These are phyloP conservation scores for Dilophus febrilis DNA, from an alignment of 2,888 invertebrate species.

Conservation along the genomic window DNA sequence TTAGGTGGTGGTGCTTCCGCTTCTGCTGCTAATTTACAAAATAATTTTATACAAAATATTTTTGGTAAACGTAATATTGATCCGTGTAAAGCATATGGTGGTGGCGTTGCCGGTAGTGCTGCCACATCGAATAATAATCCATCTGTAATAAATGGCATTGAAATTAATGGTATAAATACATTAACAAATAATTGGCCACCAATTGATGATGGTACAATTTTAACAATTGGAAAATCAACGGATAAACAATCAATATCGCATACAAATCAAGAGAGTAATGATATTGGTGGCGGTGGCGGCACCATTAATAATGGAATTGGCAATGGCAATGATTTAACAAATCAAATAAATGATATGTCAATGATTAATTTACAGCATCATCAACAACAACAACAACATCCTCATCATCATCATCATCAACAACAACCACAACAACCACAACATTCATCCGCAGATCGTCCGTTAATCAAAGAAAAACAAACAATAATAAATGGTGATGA, in stretches of 20 bases:
- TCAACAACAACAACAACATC: too few relatives aligned
- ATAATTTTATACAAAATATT: constrained; percentile 15
- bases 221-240: not conserved
- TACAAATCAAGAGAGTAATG: constrained; percentile 12
- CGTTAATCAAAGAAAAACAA: too few relatives aligned
- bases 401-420: too few relatives aligned
- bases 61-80: constrained; percentile 19
- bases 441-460: too few relatives aligned
- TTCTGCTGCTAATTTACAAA: constrained; percentile 9
- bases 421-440: too few relatives aligned
- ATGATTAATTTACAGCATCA: not conserved
- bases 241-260: not conserved
- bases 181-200: too few relatives aligned
- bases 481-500: constrained; percentile 12
- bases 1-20: too few relatives aligned
- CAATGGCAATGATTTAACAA: not conserved
- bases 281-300: constrained; percentile 23
- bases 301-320: constrained; percentile 11
- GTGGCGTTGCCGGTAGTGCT: not conserved
- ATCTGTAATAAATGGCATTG: not conserved
- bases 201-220: not conserved
- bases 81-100: constrained; percentile 21
- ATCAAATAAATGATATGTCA: not conserved
- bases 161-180: not conserved
- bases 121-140: not conserved